Conservation (phyloP, 2,113 vertebrate species). For the Phyllostomus hastatus region DNA sequence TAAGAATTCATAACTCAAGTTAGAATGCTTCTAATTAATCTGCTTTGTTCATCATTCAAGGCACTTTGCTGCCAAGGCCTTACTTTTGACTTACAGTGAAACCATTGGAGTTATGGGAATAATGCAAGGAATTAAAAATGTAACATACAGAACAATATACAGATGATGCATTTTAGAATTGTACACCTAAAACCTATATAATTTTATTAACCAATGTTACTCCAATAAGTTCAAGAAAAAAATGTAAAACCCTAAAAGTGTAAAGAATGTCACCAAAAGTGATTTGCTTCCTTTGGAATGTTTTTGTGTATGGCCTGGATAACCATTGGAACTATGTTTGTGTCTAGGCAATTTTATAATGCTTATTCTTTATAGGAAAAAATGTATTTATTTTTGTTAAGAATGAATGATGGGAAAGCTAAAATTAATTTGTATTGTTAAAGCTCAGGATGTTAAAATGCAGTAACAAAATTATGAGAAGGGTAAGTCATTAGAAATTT, state of each 20-base stretch:
- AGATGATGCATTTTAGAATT: background rate
- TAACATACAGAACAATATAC: background rate
- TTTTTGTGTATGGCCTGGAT: background rate
- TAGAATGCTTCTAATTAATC: constrained; percentile 48
- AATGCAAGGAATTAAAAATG: constrained; percentile 49
- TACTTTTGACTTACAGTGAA: constrained; percentile 54
- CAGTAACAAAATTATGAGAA: constrained; percentile 3
- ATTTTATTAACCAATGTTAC: background rate
- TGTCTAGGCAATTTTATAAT: background rate
- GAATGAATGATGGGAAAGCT: background rate
- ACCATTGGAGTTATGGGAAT: constrained; percentile 31
- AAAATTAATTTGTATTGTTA: constrained; percentile 17
- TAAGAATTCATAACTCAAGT: constrained; percentile 37
- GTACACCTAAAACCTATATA: background rate
- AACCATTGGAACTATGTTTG: background rate
- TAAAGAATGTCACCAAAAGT: constrained; percentile 13
- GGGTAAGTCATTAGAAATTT: constrained; percentile 31
- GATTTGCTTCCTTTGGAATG: constrained; percentile 16
- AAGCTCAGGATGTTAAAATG: constrained; percentile 23
- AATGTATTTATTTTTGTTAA: background rate
- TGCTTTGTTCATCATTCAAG: constrained; percentile 54
- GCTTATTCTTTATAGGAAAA: background rate
- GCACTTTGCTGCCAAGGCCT: constrained; percentile 30
- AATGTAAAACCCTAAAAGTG: constrained; percentile 3
- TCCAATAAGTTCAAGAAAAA: background rate